Evolutionary conservation across 1,140 invertebrate species (phyloP).

Genomic region (Proctacanthus coquilletti): DNA sequence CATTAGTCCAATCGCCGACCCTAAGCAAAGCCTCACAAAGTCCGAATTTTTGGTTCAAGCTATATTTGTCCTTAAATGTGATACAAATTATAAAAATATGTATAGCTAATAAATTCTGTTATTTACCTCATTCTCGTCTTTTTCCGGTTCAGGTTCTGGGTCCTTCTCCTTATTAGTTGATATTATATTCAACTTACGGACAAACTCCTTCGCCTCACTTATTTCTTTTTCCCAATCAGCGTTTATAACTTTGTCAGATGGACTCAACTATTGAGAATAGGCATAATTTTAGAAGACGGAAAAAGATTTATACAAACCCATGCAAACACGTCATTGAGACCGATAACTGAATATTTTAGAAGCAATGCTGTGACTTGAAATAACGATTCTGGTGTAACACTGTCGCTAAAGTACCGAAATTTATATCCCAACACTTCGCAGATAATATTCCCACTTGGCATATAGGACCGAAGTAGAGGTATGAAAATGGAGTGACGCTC

Average conservation of each 20-base stretch:
- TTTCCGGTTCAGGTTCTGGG: constrained; percentile 53
- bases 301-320: constrained; percentile 50
- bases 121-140: constrained; percentile 43
- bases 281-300: not conserved
- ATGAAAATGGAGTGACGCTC: constrained; percentile 64
- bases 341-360: constrained; percentile 72
- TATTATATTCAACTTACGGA: constrained; percentile 71
- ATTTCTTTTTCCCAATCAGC: constrained; percentile 70
- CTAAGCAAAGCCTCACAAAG: constrained; percentile 76
- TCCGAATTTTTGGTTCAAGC: constrained; percentile 84
- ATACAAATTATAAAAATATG: not conserved
- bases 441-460: constrained; percentile 68
- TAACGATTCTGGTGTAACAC: constrained; percentile 60
- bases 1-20: constrained; percentile 82
- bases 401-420: constrained; percentile 59
- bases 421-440: constrained; percentile 94
- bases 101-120: constrained; percentile 6
- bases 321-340: constrained; percentile 75
- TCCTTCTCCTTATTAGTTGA: constrained; percentile 70
- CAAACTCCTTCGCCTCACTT: constrained; percentile 73
- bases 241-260: constrained; percentile 66
- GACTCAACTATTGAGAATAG: constrained; percentile 45
- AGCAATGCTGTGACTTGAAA: constrained; percentile 82
- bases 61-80: constrained; percentile 37
- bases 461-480: constrained; percentile 68